Conservation (phyloP, 2,888 invertebrate genomes). For the Nemotelus nigrinus region DNA sequence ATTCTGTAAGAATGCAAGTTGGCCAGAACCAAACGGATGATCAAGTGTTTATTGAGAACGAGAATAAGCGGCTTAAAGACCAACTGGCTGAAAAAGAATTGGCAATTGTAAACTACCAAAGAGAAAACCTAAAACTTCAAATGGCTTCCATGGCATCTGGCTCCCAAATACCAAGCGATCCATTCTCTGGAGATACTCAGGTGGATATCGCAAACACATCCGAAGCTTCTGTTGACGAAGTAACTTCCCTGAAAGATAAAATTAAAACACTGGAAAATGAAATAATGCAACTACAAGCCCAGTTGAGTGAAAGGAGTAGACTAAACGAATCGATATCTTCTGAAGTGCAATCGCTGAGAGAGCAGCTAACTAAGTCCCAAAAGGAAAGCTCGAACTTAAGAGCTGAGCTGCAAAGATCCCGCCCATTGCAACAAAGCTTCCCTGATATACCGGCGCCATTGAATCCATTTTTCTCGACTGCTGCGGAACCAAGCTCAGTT, state of each 20-base stretch:
- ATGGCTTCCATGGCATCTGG: constrained; percentile 54
- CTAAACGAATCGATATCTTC: not conserved
- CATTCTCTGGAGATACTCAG: not conserved
- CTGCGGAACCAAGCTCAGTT: constrained; percentile 56
- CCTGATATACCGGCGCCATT: not conserved
- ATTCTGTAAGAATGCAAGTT: constrained; percentile 61
- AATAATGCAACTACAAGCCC: constrained; percentile 22
- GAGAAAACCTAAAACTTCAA: constrained; percentile 61
- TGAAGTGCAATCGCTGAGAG: constrained; percentile 8
- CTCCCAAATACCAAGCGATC: not conserved
- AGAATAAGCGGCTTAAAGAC: constrained; percentile 70
- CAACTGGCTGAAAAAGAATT: constrained; percentile 67
- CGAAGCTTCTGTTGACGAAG: not conserved
- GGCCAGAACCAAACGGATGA: constrained; percentile 65
- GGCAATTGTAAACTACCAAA: constrained; percentile 65
- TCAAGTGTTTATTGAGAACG: constrained; percentile 65
- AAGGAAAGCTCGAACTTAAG: constrained; percentile 48
- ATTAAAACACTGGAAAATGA: constrained; percentile 37
- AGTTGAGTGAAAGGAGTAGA: constrained; percentile 36
- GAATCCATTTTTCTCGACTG: constrained; percentile 57
- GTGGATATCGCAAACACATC: no score
- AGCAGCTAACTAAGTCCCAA: constrained; percentile 5
- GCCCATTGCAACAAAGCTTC: not conserved
- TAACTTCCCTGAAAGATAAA: not conserved
- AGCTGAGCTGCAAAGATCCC: constrained; percentile 6